Evolutionary conservation across 2,888 invertebrate species (phyloP), one percentile per base, ranked within the genome.

Genomic region (Bombylius major): DNA sequence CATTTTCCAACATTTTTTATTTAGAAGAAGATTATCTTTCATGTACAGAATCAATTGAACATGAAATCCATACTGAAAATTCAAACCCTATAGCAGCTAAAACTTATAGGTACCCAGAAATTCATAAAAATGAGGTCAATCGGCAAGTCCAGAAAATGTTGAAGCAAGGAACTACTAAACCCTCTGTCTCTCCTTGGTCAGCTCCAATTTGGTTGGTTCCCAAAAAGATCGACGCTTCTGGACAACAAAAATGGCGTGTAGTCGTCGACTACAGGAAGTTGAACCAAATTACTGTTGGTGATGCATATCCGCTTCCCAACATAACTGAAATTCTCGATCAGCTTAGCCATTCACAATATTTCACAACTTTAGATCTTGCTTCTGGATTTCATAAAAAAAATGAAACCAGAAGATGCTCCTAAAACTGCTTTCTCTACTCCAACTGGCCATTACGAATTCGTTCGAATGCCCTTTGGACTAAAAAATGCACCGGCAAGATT

Each of bases 381-480:
- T n/a, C n/a, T n/a, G n/a, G n/a, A n/a, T n/a, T n/a, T n/a, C n/a
- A n/a, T n/a, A n/a, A n/a, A n/a, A n/a, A n/a, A n/a, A n/a, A n/a
- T n/a, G n/a, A n/a, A 44, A 23, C 3, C 23, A 23, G 23, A 39
- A 48, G 50, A 58, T 13, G 45, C 44, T 31, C 46, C 49, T 8
- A 59, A 59, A 45, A 59, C 58, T 0, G 56, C 58, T 4, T 59
- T 55, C 9, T 56, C 55, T 31, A 59, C 48, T 5, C 14, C 52
- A 34, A 23, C 39, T 23, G 56, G 54, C 9, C 55, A 53, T 23
- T 58, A 23, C 36, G 58, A 58, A 32, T 58, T 50, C 36, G 47
- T 32, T 13, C 47, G 56, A 4, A 57, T 56, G 52, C 49, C 52
- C 12, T 54, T 54, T 50, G 54, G 50, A 34, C 46, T 54, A 11